Base-by-base conservation (phyloP, 2,113 vertebrate genomes). In the Rostratula benghalensis region DNA sequence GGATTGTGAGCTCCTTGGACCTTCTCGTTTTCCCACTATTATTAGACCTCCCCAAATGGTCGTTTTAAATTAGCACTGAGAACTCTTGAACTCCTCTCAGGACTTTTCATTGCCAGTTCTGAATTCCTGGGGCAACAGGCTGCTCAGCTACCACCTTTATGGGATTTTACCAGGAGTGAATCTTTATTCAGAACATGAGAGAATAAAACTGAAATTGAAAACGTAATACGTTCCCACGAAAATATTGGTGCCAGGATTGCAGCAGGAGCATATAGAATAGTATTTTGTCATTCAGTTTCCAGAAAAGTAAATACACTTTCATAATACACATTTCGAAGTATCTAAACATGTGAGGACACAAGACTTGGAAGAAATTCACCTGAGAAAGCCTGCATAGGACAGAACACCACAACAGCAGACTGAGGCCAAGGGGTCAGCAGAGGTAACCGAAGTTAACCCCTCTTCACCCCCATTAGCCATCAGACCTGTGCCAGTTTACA, bases 351-450 rank as follows among this genome's bases (percentile, higher is more conserved):
- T 0, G 5, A 65, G 70, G 27, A 93, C 1, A 2, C 22, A 56
- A 31, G 41, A n/a, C 37, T 45, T 71, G 59, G 59, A 85, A 82
- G 70, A 61, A 53, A 70, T 0, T 10, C 23, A 7, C 0, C 0
- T 9, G 17, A 5, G 46, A 70, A 51, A 85, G 81, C 24, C 11
- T 1, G 0, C 30, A 68, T 2, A 46, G 69, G 81, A 43, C 18
- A 75, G 65, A 48, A 46, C 7, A 74, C 2, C 3, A 2, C 1
- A 35, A 9, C 27, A 46, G 61, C 48, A 54, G 54, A 54, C 46
- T 35, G 45, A 33, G 33, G 64, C 50, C 57, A 46, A 0, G 0
- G 37, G 13, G 39, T 6, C 59, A 50, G 27, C 1, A 2, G 20
- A 90, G 65, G 18, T 4, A 37, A 51, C 33, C 35, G 48, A 43